Base-by-base conservation (phyloP, 2,113 vertebrate species). In the Epinephelus moara region DNA sequence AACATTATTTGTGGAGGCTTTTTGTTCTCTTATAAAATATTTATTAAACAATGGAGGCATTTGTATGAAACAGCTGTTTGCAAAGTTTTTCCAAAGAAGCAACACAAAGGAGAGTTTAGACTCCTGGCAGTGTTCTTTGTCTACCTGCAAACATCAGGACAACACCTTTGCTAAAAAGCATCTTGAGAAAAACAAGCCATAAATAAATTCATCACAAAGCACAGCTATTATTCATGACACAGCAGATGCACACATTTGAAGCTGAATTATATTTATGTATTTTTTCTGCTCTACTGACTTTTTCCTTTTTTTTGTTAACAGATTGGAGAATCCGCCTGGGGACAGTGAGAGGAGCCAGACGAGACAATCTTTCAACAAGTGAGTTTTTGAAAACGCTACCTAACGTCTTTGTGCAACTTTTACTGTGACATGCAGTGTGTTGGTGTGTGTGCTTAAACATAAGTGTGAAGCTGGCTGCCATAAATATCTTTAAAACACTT, bases 331-430 rank as follows among this genome's bases (percentile, higher is more conserved):
- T 45, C 95, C 94, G 30, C 95, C 95, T 0, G 94, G 95, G n/a
- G 91, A 91, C 10, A 84, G 47, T 12, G 89, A 80, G 62, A 70
- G n/a, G 68, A 93, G 94, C 79, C 90, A 85, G 33, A 93, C 25
- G 0, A 93, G 94, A 62, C 94, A 94, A 60, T 84, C 91, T 61
- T 96, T 96, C 87, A 94, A 96, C 91, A 95, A 82, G 95, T 96
- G 80, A 92, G 94, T 52, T 67, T 83, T 47, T 57, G 3, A 75
- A 74, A 70, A 69, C 3, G 25, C 33, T 14, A 14, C 18, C 15
- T 4, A 9, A 66, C 18, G 12, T 60, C 45, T 86, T 13, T 67
- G 50, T 30, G 33, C 1, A 68, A 68, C n/a, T 30, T 79, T 45
- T 2, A 10, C 15, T 37, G 42, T 50, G 42, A 14, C 25, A 37